Conservation (phyloP, 2,797 vertebrate species). For the Artibeus jamaicensis region DNA sequence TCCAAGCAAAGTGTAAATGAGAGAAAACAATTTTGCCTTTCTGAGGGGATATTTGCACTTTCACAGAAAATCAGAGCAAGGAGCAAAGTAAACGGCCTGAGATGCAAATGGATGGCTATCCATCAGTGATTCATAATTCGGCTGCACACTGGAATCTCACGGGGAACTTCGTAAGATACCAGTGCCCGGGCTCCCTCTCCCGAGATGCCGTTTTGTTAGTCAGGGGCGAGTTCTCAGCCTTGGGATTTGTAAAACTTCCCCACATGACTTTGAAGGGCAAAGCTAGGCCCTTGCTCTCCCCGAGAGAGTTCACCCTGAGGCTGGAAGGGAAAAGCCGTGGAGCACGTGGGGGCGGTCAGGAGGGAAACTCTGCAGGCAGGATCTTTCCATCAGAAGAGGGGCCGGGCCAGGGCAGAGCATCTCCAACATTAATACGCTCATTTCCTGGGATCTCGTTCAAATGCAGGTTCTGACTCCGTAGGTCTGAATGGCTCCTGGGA, state of each 20-base stretch:
- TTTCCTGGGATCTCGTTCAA: neutral
- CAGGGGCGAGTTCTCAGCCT: neutral
- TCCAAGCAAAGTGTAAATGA: constrained; percentile 61
- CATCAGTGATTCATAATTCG: neutral
- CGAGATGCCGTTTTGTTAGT: neutral
- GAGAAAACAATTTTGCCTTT: constrained; percentile 59
- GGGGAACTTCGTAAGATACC: neutral
- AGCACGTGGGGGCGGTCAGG: too few relatives aligned
- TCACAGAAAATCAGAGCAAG: constrained; percentile 57
- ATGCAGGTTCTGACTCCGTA: neutral
- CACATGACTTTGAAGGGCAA: neutral
- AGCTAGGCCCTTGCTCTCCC: neutral
- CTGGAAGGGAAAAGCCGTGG: neutral
- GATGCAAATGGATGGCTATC: neutral
- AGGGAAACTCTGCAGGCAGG: accelerated
- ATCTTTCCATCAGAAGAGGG: neutral
- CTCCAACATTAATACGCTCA: neutral
- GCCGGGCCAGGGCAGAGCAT: neutral
- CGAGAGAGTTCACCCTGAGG: neutral
- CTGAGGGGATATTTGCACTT: constrained; percentile 49
- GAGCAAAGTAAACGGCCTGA: neutral
- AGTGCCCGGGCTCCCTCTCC: neutral
- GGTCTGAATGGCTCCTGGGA: neutral
- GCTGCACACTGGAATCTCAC: neutral
- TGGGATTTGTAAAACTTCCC: neutral